Conservation (phyloP, 1,140 invertebrate genomes). For the Chrysomallon squamiferum region DNA sequence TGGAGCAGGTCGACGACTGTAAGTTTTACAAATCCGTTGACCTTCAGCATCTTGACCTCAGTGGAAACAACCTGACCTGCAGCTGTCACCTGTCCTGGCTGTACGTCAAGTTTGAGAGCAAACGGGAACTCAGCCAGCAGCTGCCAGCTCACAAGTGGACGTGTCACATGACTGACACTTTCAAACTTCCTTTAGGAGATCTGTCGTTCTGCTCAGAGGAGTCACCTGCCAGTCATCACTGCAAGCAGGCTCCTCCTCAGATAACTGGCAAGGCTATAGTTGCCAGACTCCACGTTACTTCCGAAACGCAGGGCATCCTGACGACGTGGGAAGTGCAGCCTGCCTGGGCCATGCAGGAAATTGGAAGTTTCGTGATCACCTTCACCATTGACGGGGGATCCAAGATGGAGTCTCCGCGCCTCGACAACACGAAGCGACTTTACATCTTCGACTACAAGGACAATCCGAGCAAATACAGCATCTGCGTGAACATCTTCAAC, state of each 20-base stretch:
- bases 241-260: neutral
- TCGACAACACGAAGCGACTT: neutral
- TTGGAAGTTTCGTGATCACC: neutral
- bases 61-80: constrained; percentile 6
- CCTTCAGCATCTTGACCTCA: constrained; percentile 17
- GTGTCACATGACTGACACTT: too few relatives aligned
- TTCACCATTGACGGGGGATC: neutral
- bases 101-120: neutral
- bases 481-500: constrained; percentile 14
- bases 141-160: too few relatives aligned
- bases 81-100: constrained; percentile 12
- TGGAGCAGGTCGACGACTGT: constrained; percentile 22
- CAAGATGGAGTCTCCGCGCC: constrained; percentile 2
- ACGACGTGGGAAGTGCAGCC: neutral
- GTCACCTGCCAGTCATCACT: too few relatives aligned
- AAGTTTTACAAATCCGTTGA: constrained; percentile 16
- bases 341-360: neutral
- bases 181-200: too few relatives aligned
- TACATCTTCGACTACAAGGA: neutral
- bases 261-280: neutral
- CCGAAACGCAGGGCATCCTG: neutral
- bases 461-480: constrained; percentile 2
- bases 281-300: too few relatives aligned
- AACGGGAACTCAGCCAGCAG: neutral
- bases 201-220: too few relatives aligned